Conservation (phyloP, 1,140 invertebrate species). For the Notospermus geniculatus region DNA sequence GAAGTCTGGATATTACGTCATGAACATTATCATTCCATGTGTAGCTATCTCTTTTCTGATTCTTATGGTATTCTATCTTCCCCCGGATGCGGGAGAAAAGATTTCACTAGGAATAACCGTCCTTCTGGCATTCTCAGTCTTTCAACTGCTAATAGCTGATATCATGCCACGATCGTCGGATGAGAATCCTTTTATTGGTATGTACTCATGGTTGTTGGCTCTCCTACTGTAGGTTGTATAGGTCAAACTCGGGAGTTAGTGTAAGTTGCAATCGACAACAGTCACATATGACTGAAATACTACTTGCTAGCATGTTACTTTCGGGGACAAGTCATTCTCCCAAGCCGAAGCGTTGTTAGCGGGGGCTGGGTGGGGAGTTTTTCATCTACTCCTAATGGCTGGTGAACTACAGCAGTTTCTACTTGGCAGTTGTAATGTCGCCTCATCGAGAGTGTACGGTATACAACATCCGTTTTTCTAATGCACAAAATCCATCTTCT, state of each 20-base stretch:
- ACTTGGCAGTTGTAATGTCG: too few relatives aligned
- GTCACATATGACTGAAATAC: not conserved
- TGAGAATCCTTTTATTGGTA: conserved; percentile 95
- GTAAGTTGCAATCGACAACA: not conserved
- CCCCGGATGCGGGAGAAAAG: conserved; percentile 99
- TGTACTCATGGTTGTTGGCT: conserved; percentile 24
- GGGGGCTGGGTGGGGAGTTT: too few relatives aligned
- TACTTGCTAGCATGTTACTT: not conserved
- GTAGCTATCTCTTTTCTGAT: conserved; percentile 99
- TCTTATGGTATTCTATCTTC: conserved; percentile 94
- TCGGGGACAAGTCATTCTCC: not conserved
- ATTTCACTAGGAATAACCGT: conserved; percentile 89
- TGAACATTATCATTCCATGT: conserved; percentile 99
- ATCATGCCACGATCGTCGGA: conserved; percentile 97
- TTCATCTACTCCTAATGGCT: too few relatives aligned
- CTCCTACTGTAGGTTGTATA: not conserved
- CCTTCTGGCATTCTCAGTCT: conserved; percentile 52
- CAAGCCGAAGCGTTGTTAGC: too few relatives aligned
- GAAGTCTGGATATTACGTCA: conserved; percentile 98
- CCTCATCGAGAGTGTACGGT: too few relatives aligned
- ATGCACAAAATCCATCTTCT: too few relatives aligned
- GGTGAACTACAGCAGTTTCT: too few relatives aligned
- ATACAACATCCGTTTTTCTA: too few relatives aligned
- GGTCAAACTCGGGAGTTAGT: not conserved
- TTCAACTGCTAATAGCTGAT: conserved; percentile 61